Evolutionary conservation across 2,113 vertebrate species (phyloP), one percentile per base, ranked within the genome.

Genomic region (Neotoma lepida): DNA sequence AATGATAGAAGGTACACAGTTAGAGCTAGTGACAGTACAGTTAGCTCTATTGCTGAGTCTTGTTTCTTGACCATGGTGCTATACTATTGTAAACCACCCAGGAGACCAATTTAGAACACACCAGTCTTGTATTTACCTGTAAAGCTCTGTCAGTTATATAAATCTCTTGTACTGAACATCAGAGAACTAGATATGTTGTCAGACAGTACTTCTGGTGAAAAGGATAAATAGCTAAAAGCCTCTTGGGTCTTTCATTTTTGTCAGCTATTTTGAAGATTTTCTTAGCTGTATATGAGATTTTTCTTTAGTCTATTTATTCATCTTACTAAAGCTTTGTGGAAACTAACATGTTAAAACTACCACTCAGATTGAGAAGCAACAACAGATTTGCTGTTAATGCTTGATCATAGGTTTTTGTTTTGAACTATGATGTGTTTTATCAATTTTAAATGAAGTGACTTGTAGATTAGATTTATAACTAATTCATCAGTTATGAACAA

Each of bases 201-300:
- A 97, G 56, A 70, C 18, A 51, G 9, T 0, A 2, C 54, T 63
- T 0, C 17, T 24, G 14, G 30, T 73, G 54, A 44, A 66, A 35
- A 70, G 4, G 0, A 91, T 87, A 70, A 96, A 94, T 35, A 92
- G 35, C 88, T 73, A 85, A 87, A 97, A 93, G 35, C 49, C 95
- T 86, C 66, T 9, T 41, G 88, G 41, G 9, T 8, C 26, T 89
- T 95, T 58, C 20, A 4, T 28, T 86, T 18, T 88, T 46, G 58
- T 95, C 89, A 90, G 12, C 70, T 70, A 61, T 51, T 95, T 94
- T 89, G 39, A 93, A 35, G 33, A 24, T 92, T 96, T 94, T 96
- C 64, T 95, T 74, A 92, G 56, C 64, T 54, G 54, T 87, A 71
- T 7, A 80, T 97, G 66, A 30, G 54, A 93, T 49, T 90, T 22